phyloP scores from a whole-genome alignment of 2,888 invertebrate genomes.

The Chloroclystis v-ata region DNA sequence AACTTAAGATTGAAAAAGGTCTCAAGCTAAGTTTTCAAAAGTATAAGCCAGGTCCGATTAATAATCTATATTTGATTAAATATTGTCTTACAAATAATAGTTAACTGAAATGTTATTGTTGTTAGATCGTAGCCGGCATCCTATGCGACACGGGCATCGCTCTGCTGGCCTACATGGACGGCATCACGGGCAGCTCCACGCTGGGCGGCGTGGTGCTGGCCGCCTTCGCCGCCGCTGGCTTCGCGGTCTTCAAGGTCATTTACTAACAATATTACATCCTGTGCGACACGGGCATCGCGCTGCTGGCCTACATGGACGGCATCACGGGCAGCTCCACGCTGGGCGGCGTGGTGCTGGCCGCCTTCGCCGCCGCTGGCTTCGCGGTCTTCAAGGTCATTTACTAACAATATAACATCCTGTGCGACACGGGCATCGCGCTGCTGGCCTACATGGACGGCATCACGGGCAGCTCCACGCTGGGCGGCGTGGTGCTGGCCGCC shows the following conservation, averaged over 20 bases:
- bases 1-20: no score
- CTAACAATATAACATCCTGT: neutral
- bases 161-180: slow-evolving; percentile 95
- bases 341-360: slow-evolving; percentile 93
- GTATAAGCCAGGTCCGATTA: no score
- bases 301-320: slow-evolving; percentile 97
- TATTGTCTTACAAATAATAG: no score
- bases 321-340: slow-evolving; percentile 93
- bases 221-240: slow-evolving; percentile 93
- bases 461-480: no score
- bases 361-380: slow-evolving; percentile 93
- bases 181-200: slow-evolving; percentile 92
- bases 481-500: no score
- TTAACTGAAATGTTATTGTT: no score
- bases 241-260: slow-evolving; percentile 93
- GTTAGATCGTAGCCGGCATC: slow-evolving; percentile 95
- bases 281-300: slow-evolving; percentile 93
- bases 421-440: no score
- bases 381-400: slow-evolving; percentile 91
- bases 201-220: slow-evolving; percentile 94
- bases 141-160: slow-evolving; percentile 96
- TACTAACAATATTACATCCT: neutral
- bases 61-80: no score
- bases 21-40: no score
- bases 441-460: no score